Evolutionary conservation across 2,113 vertebrate genomes (phyloP), one percentile per base, ranked within the genome.

Genomic region (Campylomormyrus numenius): DNA sequence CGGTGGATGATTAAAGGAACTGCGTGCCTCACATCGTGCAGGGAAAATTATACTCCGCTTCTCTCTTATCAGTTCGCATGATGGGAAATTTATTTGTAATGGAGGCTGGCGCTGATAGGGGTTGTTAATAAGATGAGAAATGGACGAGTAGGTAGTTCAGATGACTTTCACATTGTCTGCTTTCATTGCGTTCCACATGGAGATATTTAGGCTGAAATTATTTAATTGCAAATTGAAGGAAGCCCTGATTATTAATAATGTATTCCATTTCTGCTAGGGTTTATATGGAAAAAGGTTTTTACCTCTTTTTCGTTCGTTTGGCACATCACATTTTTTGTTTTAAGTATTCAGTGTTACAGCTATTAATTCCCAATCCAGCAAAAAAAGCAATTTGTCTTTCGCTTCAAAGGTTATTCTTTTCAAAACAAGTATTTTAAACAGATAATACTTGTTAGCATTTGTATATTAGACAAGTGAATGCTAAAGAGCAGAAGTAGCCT

Each of bases 91-190:
- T 31, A 62, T 45, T 62, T 62, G 52, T 88, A 42, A 42, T 62
- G 35, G 87, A 66, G 56, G 62, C 52, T 45, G 50, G 17, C 7
- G 27, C 46, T 87, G 85, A 50, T 53, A 87, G 85, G 24, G 10
- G 19, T 35, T 87, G 50, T 87, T 53, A 87, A 53, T 87, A 87
- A 87, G 49, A 53, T 35, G 31, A 87, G 50, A 53, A 87, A 35
- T 53, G 50, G 50, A 21, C n/a, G 19, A 13, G 48, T 52, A 53
- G 48, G n/a, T 53, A 50, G 50, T 58, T 45, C 50, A 88, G 52
- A 88, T 31, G 49, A 56, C 35, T 58, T 31, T 45, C 85, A 31
- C 19, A 39, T 88, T 45, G 62, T 45, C 31, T 88, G 9, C 19
- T 42, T 88, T 66, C 87, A 45, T n/a, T 21, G 15, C 3, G 52